Evolutionary conservation across 2,113 vertebrate species (phyloP).

Genomic region (Paracanthobrama guichenoti): DNA sequence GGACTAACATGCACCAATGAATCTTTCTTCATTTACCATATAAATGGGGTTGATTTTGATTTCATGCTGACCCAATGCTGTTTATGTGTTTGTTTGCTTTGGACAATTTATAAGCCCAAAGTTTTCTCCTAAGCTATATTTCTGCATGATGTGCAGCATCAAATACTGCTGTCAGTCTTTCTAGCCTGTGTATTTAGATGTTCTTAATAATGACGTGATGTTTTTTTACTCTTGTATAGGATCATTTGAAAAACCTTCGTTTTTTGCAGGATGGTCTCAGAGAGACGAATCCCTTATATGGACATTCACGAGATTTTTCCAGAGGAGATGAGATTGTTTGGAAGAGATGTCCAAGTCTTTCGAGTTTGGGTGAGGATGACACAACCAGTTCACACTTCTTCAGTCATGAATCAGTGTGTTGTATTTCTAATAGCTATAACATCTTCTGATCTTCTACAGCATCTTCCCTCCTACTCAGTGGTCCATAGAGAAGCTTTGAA

Average conservation of each 20-base stretch:
- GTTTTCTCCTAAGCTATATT: neutral
- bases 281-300: slow-evolving; percentile 70
- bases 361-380: slow-evolving; percentile 64
- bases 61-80: too few species aligned
- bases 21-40: neutral
- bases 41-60: neutral
- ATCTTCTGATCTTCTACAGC: slow-evolving; percentile 72
- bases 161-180: neutral
- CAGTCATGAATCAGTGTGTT: neutral
- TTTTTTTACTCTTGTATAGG: neutral
- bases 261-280: slow-evolving; percentile 68
- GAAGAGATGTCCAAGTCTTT: slow-evolving; percentile 66
- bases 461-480: slow-evolving; percentile 75
- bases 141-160: neutral
- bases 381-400: neutral
- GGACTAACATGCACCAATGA: neutral
- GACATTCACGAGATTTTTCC: slow-evolving; percentile 68
- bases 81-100: neutral
- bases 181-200: neutral
- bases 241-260: neutral
- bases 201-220: neutral
- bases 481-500: slow-evolving; percentile 74
- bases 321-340: slow-evolving; percentile 68
- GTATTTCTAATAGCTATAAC: neutral
- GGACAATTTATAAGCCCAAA: neutral